These are phyloP conservation scores for Tachyglossus aculeatus DNA, from an alignment of 2,797 vertebrate species.

Conservation along the genomic window DNA sequence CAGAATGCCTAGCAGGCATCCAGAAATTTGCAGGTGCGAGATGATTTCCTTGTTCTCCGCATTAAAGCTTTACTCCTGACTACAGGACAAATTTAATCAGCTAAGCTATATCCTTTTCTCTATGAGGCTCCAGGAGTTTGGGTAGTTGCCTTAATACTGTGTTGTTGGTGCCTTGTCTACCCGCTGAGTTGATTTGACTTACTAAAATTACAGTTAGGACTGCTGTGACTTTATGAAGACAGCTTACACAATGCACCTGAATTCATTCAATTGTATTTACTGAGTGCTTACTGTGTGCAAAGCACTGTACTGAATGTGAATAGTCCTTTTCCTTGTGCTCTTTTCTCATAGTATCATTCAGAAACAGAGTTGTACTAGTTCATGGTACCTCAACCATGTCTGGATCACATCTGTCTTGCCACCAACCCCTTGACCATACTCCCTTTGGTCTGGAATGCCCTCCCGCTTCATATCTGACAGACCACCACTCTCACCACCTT, in stretches of 20 bases:
- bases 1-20: accelerated
- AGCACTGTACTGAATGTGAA: not conserved
- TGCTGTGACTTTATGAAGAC: too few species aligned
- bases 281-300: too few species aligned
- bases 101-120: not conserved
- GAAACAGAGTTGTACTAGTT: not conserved
- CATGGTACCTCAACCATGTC: not conserved
- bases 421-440: too few species aligned
- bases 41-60: not conserved
- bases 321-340: not conserved
- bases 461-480: too few species aligned
- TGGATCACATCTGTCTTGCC: too few species aligned
- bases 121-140: not conserved
- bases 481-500: too few species aligned
- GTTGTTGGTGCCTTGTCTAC: not conserved
- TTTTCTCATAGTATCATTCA: not conserved
- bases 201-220: too few species aligned
- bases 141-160: not conserved
- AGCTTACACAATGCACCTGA: too few species aligned
- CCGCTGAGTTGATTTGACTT: not conserved
- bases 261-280: too few species aligned
- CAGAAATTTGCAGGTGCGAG: not conserved
- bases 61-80: not conserved
- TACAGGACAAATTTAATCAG: not conserved
- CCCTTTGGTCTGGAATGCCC: too few species aligned